These are phyloP conservation scores for Drosophila longiperda DNA, from an alignment of 2,888 invertebrate genomes.

Conservation along the genomic window DNA sequence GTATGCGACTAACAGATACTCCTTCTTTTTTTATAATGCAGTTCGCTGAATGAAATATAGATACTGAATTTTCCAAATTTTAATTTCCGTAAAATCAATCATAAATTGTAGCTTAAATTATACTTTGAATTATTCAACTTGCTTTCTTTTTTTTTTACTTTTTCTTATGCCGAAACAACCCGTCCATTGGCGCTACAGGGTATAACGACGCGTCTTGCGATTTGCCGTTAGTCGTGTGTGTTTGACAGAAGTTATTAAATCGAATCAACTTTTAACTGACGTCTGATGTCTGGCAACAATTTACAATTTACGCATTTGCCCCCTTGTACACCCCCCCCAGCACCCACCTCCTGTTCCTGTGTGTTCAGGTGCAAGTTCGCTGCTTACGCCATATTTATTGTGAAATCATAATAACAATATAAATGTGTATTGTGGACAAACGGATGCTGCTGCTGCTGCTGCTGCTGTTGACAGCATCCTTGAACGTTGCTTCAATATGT, in stretches of 20 bases:
- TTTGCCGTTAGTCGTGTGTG: conserved; percentile 54
- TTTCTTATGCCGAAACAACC: neutral
- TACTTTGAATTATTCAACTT: neutral
- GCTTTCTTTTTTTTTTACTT: neutral
- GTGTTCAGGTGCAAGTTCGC: conserved; percentile 58
- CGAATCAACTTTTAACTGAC: conserved; percentile 69
- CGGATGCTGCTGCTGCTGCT: conserved; percentile 23
- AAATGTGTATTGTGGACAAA: conserved; percentile 30
- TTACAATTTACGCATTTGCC: conserved; percentile 62
- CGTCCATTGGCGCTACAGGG: neutral
- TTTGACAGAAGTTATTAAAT: conserved; percentile 78
- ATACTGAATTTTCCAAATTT: too few species aligned
- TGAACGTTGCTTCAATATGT: conserved; percentile 55
- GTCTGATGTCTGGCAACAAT: conserved; percentile 48
- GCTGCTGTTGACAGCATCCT: conserved; percentile 65
- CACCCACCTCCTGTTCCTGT: neutral
- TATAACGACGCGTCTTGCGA: conserved; percentile 47
- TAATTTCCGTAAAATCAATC: neutral
- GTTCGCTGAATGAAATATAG: too few species aligned
- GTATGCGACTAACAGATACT: conserved; percentile 4
- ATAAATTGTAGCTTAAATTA: neutral
- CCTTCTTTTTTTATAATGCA: neutral
- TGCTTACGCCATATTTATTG: conserved; percentile 63
- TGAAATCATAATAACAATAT: conserved; percentile 66
- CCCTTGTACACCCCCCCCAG: neutral